Base-by-base conservation (phyloP, 2,113 vertebrate genomes). In the Bettongia penicillata region DNA sequence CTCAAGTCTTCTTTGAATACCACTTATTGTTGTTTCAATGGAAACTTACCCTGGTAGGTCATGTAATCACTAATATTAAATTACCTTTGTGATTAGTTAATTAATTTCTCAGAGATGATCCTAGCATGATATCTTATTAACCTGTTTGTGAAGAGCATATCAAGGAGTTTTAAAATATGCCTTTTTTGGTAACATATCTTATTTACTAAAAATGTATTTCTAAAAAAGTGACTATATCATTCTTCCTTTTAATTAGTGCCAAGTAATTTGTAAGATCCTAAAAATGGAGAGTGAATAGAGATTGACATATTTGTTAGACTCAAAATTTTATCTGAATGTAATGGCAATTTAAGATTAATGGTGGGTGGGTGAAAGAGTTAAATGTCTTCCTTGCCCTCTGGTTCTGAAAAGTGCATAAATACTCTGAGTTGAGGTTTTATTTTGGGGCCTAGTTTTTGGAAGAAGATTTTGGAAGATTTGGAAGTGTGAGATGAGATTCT, bases 41-140 rank as follows among this genome's bases (percentile, higher is more conserved):
- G 91, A 93, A 51, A 94, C 8, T 97, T 24, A 97, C 96, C 5
- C 57, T 98, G 94, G 43, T 84, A 93, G 48, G 48, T 97, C 84
- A 95, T 95, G 94, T 23, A 96, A 49, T 23, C 16, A 91, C 93
- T 95, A 92, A 97, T 55, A 3, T 97, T 98, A 97, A 97, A 98
- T 96, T 97, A 97, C 92, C 5, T 97, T 93, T 96, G 90, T 97
- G 97, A 97, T 97, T 95, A 95, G 96, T 94, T 97, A 97, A 97
- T 97, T 91, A 26, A 92, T 97, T 48, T 98, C 97, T 93, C 93
- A 55, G 94, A 91, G 95, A 97, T 97, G 50, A 95, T 98, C 51
- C 51, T 24, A 94, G 55, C 89, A 96, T 96, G 91, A 97, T 90
- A 97, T 92, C 49, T 93, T 95, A 91, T 97, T 97, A 97, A 98